Base-by-base conservation (phyloP, 2,888 invertebrate species). In the Ochropleura plecta region DNA sequence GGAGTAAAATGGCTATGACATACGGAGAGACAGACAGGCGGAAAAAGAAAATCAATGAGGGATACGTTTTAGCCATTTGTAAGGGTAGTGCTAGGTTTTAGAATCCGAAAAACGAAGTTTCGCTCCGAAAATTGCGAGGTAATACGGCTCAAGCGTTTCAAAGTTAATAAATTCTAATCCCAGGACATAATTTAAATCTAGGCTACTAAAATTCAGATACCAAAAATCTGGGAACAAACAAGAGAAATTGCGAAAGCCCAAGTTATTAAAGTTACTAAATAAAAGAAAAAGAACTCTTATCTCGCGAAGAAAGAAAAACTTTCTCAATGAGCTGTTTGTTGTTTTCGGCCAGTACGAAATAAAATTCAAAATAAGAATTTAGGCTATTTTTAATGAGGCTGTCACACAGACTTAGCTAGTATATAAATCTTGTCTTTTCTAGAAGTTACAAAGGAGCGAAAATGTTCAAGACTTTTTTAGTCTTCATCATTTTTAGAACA, bases 321-420 rank as follows among this genome's bases (percentile, higher is more conserved):
- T 83, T 83, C 20, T 57, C 63, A 78, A 81, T 78, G 66, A 78
- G 55, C 64, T 70, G 73, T 77, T 71, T 73, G 57, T 83, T 68
- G 48, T 85, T 77, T 72, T 30, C 55, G 69, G 68, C 30, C 73
- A 82, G 70, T 68, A 51, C 42, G 40, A 59, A 70, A 82, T 51
- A 57, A 68, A 68, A 55, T 70, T 68, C 63, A 65, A 82, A 81
- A 76, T 85, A 55, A 67, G 74, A 80, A 80, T 72, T 20, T 42
- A 79, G 55, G 42, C 55, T 63, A 83, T 66, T 51, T 49, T 4
- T 66, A 79, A 83, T 79, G 66, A 79, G 73, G 46, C 20, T 63
- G 16, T 83, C 42, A 79, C 51, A 51, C 20, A 8, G 12, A 79
- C 57, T 53, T 67, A 30, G 30, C 30, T 30, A 30, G 30, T 63